Conservation (phyloP, 2,888 invertebrate species). For the Noctua fimbriata region DNA sequence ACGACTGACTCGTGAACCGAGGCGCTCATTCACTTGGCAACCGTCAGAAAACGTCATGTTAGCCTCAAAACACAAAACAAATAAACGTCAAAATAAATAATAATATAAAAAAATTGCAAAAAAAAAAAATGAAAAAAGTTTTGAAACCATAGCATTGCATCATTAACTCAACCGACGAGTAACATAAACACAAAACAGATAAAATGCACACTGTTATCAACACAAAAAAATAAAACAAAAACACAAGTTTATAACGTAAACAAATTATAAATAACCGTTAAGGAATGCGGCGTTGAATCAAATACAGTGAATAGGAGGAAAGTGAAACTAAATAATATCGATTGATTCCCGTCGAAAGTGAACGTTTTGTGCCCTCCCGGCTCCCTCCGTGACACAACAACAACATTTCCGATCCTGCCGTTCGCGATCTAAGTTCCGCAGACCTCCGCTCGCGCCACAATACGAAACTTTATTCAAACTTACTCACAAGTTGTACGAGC, state of each 20-base stretch:
- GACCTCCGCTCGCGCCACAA: neutral
- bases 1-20: slow-evolving; percentile 3
- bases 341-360: slow-evolving; percentile 43
- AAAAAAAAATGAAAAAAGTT: slow-evolving; percentile 11
- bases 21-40: slow-evolving; percentile 2
- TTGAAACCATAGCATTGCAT: slow-evolving; percentile 37
- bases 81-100: neutral
- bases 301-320: slow-evolving; percentile 31
- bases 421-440: neutral
- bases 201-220: slow-evolving; percentile 48
- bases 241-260: slow-evolving; percentile 51
- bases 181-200: slow-evolving; percentile 38
- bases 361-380: slow-evolving; percentile 1
- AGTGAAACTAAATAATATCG: slow-evolving; percentile 40
- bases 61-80: slow-evolving; percentile 11
- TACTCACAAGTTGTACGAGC: neutral
- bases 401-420: neutral
- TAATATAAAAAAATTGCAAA: neutral
- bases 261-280: slow-evolving; percentile 55
- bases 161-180: slow-evolving; percentile 6
- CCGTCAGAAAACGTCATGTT: neutral
- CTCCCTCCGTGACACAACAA: neutral
- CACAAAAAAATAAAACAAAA: slow-evolving; percentile 49
- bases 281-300: slow-evolving; percentile 40
- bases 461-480: slow-evolving; percentile 38